Evolutionary conservation across 2,797 vertebrate species (phyloP), one percentile per base, ranked within the genome.

Genomic region (Argya squamiceps): DNA sequence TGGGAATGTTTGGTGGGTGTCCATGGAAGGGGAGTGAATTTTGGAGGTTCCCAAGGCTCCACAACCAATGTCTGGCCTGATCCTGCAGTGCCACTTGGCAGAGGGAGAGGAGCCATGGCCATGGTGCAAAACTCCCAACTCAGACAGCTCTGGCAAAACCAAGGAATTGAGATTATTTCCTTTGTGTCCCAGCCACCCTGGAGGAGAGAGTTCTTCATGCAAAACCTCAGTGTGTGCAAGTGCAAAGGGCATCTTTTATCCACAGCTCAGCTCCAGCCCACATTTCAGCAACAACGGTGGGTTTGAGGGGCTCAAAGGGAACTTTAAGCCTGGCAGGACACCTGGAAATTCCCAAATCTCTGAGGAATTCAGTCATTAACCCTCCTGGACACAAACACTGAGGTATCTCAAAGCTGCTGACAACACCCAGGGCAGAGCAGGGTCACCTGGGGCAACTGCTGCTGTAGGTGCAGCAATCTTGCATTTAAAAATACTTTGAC

Each of bases 51-150:
- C 27, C 37, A 10, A 3, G 1, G 36, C 52, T 34, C 30, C 82
- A 60, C 44, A 34, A 29, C 15, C 85, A 32, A 4, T 1, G 0
- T 4, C 34, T n/a, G 11, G 0, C 34, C 55, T 46, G n/a, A n/a
- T 6, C 27, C 83, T 9, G 2, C 34, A 23, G 41, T 13, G 63
- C 8, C 63, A 50, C 64, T 50, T 10, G 21, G 46, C 83, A 36
- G 21, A 8, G 34, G 41, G 18, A 49, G 19, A 55, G 23, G 17
- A 78, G 29, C 26, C 6, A 0, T 1, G 39, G 22, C 36, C 26
- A 5, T 1, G 8, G 18, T 36, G 60, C 50, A 50, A 30, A 91
- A 46, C 32, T 27, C 34, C 55, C 85, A 64, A 13, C 19, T 5
- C 7, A 84, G 29, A 39, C 1, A 3, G 22, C 7, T 80, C 78